Evolutionary conservation across 2,113 vertebrate genomes (phyloP).

Genomic region (Epinephelus moara): DNA sequence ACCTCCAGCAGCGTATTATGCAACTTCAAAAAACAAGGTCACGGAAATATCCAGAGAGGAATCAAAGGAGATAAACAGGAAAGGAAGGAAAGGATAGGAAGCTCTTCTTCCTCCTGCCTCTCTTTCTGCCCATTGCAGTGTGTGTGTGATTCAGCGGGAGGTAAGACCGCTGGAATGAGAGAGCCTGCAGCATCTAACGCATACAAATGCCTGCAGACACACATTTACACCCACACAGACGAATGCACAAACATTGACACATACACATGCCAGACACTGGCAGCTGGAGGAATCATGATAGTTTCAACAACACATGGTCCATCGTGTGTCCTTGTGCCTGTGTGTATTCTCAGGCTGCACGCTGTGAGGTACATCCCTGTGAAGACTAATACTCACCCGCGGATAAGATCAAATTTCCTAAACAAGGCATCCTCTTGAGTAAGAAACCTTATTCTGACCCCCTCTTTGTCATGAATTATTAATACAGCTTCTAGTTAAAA

Average conservation of each 20-base stretch:
- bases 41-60: conserved; percentile 55
- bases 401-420: conserved; percentile 53
- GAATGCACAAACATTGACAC: conserved; percentile 26
- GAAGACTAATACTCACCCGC: conserved; percentile 37
- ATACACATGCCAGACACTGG: conserved; percentile 13
- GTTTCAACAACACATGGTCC: conserved; percentile 12
- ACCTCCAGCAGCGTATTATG: conserved; percentile 65
- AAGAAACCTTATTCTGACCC: conserved; percentile 64
- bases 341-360: not conserved
- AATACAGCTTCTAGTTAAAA: conserved; percentile 60
- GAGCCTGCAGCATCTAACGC: conserved; percentile 31
- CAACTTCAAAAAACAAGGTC: conserved; percentile 70
- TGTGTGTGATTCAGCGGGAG: conserved; percentile 54
- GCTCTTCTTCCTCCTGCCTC: conserved; percentile 18
- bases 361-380: conserved; percentile 10
- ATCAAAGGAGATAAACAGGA: conserved; percentile 47
- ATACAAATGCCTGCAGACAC: conserved; percentile 50
- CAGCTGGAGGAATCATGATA: conserved; percentile 26
- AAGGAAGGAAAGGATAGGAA: conserved; percentile 8
- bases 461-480: conserved; percentile 71
- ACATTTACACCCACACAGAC: conserved; percentile 29
- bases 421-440: conserved; percentile 54
- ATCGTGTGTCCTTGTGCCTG: not conserved
- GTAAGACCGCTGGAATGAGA: conserved; percentile 52
- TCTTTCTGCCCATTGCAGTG: conserved; percentile 36